A percentile compares a stretch with the other conserved stretches of the same genome.
These are phyloP conservation scores for Picathartes gymnocephalus DNA, from an alignment of 2,113 vertebrate genomes.

Conservation along the genomic window DNA sequence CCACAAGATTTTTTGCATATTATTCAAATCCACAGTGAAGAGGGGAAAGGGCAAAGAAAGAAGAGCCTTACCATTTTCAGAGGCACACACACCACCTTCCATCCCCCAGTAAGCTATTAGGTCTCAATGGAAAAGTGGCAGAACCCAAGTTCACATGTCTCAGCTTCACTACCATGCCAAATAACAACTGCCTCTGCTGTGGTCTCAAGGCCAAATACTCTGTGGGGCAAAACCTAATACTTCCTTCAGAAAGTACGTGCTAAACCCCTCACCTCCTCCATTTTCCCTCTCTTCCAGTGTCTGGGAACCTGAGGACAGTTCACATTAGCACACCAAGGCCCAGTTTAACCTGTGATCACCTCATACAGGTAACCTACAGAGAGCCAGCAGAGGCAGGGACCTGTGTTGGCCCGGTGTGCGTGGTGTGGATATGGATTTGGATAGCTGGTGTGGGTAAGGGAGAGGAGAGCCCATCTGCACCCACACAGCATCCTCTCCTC, in stretches of 20 bases:
- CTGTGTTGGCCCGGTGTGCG: not conserved
- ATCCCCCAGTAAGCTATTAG: not conserved
- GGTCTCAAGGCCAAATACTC: not conserved
- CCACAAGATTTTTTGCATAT: not conserved
- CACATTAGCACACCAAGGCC: not conserved
- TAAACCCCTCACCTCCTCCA: not conserved
- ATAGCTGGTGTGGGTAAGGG: not conserved
- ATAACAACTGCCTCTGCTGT: not conserved
- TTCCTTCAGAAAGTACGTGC: not conserved
- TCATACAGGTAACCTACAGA: not conserved
- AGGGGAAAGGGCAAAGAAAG: not conserved
- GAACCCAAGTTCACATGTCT: not conserved
- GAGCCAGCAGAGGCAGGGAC: not conserved
- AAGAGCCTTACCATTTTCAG: not conserved
- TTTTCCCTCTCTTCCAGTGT: not conserved
- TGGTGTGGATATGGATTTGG: rapidly evolving
- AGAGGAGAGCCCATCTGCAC: not conserved
- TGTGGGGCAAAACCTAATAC: not conserved
- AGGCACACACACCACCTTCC: not conserved
- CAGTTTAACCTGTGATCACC: not conserved
- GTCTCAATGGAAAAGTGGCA: not conserved
- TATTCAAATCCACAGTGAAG: not conserved
- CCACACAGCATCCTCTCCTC: rapidly evolving
- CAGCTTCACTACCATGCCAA: not conserved
- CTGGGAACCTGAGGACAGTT: not conserved